These are phyloP conservation scores for Pheosia tremula DNA, from an alignment of 2,888 invertebrate species.

Conservation along the genomic window DNA sequence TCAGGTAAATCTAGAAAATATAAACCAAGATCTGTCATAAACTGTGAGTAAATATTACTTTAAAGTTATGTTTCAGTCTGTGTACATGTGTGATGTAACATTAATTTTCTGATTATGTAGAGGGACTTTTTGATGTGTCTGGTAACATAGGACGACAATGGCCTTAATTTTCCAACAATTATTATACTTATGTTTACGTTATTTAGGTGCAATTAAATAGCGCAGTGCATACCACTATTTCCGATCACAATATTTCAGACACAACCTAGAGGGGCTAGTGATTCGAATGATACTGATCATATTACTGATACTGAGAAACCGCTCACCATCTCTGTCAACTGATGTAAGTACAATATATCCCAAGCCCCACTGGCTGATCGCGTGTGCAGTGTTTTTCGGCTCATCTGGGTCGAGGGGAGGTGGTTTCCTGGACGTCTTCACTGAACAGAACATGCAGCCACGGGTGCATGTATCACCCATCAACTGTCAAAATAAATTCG, in stretches of 20 bases:
- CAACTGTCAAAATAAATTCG: slow-evolving; percentile 83
- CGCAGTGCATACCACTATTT: no score
- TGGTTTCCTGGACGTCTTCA: slow-evolving; percentile 96
- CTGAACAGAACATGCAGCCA: slow-evolving; percentile 99
- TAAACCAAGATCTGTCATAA: not conserved
- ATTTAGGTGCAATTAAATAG: no score
- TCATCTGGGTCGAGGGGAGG: slow-evolving; percentile 95
- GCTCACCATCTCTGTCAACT: slow-evolving; percentile 97
- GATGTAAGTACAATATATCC: slow-evolving; percentile 99
- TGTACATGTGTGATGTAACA: no score
- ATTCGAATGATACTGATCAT: no score
- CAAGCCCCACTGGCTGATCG: slow-evolving; percentile 97
- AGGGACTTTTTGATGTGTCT: not conserved
- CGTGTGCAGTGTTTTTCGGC: slow-evolving; percentile 96
- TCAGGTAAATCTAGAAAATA: slow-evolving; percentile 92
- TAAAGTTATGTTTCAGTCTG: no score
- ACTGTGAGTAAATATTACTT: not conserved
- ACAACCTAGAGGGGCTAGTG: no score
- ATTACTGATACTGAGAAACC: not conserved
- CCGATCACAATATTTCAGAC: no score
- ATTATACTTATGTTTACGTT: no score
- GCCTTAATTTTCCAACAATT: not conserved
- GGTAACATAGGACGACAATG: not conserved
- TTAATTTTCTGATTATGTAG: no score
- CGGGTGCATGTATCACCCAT: slow-evolving; percentile 99